Evolutionary conservation across 2,888 invertebrate species (phyloP).

Genomic region (Litoditis marina): DNA sequence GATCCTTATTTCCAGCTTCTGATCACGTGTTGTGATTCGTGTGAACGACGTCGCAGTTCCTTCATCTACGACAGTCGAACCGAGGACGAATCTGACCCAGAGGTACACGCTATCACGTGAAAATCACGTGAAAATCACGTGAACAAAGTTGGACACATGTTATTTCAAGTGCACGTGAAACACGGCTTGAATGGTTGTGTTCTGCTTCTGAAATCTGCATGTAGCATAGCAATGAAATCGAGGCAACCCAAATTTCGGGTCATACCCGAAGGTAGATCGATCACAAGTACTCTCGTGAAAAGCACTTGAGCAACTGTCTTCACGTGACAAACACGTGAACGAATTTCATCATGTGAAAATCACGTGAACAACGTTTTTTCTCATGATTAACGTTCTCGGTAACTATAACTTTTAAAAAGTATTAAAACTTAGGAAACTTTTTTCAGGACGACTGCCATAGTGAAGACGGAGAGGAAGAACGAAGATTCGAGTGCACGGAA

Average conservation of each 20-base stretch:
- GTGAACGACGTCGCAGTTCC: constrained; percentile 53
- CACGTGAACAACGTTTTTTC: too few species aligned
- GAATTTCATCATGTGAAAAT: constrained; percentile 8
- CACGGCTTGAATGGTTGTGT: too few species aligned
- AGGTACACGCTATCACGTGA: too few species aligned
- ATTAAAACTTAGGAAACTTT: background rate
- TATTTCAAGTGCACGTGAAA: too few species aligned
- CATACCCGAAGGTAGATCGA: too few species aligned
- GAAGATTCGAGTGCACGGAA: constrained; percentile 54
- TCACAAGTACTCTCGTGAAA: too few species aligned
- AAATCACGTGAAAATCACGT: too few species aligned
- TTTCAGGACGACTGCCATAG: constrained; percentile 20
- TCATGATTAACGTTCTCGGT: too few species aligned
- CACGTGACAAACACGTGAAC: background rate
- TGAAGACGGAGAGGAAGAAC: constrained; percentile 35
- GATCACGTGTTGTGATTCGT: constrained; percentile 58
- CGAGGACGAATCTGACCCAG: constrained; percentile 40
- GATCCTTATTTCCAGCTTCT: constrained; percentile 40
- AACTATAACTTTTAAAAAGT: background rate
- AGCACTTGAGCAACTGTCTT: constrained; percentile 23
- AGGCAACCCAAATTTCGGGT: too few species aligned
- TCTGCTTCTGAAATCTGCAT: too few species aligned
- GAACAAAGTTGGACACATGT: too few species aligned
- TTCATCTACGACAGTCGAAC: constrained; percentile 40
- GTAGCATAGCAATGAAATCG: too few species aligned